Percentiles rank a stretch among this genome's conserved stretches.
These are phyloP conservation scores for Cochlearius cochlearius DNA, from an alignment of 2,113 vertebrate species.

Conservation along the genomic window DNA sequence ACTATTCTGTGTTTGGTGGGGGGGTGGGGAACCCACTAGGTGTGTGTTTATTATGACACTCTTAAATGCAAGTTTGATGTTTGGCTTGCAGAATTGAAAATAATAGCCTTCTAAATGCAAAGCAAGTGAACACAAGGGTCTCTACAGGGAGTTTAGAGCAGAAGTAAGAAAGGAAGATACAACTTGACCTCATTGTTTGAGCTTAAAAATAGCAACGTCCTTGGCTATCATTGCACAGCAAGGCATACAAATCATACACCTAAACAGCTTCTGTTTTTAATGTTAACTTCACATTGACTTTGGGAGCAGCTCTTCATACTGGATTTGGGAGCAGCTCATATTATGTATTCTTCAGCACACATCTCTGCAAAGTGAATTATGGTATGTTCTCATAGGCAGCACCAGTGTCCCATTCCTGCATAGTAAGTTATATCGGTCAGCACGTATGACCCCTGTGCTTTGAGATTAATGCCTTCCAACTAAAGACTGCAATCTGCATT, in stretches of 20 bases:
- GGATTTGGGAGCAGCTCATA: not conserved
- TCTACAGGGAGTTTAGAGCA: not conserved
- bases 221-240: not conserved
- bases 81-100: not conserved
- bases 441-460: not conserved
- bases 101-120: not conserved
- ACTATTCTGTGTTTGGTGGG: not conserved
- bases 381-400: not conserved
- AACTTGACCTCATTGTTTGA: not conserved
- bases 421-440: not conserved
- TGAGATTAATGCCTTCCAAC: not conserved
- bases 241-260: not conserved
- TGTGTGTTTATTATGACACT: not conserved
- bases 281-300: not conserved
- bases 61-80: not conserved
- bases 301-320: not conserved
- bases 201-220: not conserved
- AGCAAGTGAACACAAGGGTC: not conserved
- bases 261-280: not conserved
- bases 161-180: not conserved
- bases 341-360: not conserved
- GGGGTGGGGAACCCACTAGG: fast-evolving
- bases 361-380: not conserved
- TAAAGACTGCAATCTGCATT: not conserved
- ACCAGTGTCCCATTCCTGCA: not conserved